These are phyloP conservation scores for Campodea augens DNA, from an alignment of 1,140 invertebrate species.

Conservation along the genomic window DNA sequence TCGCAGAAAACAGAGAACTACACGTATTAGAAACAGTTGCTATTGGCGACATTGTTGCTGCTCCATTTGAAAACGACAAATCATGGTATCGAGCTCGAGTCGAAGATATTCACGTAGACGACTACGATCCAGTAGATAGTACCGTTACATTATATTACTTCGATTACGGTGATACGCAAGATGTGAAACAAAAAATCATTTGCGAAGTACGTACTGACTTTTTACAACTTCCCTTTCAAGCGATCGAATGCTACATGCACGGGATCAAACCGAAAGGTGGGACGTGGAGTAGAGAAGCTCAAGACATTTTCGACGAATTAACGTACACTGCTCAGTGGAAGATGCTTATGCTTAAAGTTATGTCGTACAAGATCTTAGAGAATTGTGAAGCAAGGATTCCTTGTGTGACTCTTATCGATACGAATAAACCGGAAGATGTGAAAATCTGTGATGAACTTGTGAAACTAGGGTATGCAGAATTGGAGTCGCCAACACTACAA, in stretches of 20 bases:
- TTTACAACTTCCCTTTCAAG: constrained; percentile 47
- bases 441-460: constrained; percentile 19
- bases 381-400: constrained; percentile 16
- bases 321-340: constrained; percentile 44
- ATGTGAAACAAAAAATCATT: constrained; percentile 35
- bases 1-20: constrained; percentile 34
- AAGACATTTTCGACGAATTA: constrained; percentile 47
- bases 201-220: constrained; percentile 51
- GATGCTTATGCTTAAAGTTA: constrained; percentile 40
- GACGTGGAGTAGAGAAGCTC: constrained; percentile 41
- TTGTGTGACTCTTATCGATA: constrained; percentile 20
- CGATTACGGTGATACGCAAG: constrained; percentile 59
- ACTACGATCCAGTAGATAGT: constrained; percentile 29
- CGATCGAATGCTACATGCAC: constrained; percentile 57
- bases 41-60: constrained; percentile 54
- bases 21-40: constrained; percentile 36
- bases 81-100: constrained; percentile 48
- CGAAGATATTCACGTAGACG: constrained; percentile 27
- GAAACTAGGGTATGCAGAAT: constrained; percentile 15
- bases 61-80: constrained; percentile 48
- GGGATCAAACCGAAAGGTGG: constrained; percentile 35
- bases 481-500: constrained; percentile 5
- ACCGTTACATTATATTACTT: constrained; percentile 49
- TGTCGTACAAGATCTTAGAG: constrained; percentile 34
- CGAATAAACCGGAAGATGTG: constrained; percentile 17